A percentile compares a stretch with the other conserved stretches of the same genome.
phyloP scores from a whole-genome alignment of 64 coral and sea anemone genomes.

The Astreopora myriophthalma region DNA sequence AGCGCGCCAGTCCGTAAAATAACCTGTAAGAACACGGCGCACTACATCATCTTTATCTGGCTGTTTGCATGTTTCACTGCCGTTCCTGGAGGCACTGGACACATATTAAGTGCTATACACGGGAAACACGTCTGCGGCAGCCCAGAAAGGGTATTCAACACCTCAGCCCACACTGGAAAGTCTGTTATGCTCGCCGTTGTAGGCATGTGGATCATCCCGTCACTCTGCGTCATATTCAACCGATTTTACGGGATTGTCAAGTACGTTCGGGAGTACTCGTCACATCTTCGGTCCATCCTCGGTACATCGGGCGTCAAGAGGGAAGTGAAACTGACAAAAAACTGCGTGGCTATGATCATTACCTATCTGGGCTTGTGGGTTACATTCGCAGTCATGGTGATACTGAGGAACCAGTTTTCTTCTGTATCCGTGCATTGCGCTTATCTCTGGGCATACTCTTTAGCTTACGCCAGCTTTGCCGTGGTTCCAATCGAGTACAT shows the following conservation, averaged over 20 bases:
- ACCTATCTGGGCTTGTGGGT: constrained; percentile 56
- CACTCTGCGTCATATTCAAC: constrained; percentile 41
- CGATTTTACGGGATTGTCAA: constrained; percentile 54
- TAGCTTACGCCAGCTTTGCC: constrained; percentile 67
- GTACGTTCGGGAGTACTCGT: constrained; percentile 43
- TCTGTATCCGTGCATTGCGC: constrained; percentile 47
- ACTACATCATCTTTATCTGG: constrained; percentile 53
- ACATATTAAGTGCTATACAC: constrained; percentile 22
- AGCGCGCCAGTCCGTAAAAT: constrained; percentile 41
- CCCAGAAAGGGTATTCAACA: background rate
- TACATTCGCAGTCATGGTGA: constrained; percentile 52
- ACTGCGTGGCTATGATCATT: constrained; percentile 18
- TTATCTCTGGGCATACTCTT: constrained; percentile 54
- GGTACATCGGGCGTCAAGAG: background rate
- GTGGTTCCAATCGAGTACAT: constrained; percentile 75
- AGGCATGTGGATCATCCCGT: constrained; percentile 57
- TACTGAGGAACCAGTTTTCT: constrained; percentile 43
- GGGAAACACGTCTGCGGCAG: constrained; percentile 1
- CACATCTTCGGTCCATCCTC: constrained; percentile 35
- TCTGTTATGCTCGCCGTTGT: constrained; percentile 58
- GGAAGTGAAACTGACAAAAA: constrained; percentile 68
- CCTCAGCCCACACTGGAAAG: constrained; percentile 1
- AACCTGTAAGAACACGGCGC: constrained; percentile 10
- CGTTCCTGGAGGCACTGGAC: constrained; percentile 35
- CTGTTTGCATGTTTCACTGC: constrained; percentile 41